Conservation (phyloP, 2,888 invertebrate genomes). For the Meghimatium bilineatum region DNA sequence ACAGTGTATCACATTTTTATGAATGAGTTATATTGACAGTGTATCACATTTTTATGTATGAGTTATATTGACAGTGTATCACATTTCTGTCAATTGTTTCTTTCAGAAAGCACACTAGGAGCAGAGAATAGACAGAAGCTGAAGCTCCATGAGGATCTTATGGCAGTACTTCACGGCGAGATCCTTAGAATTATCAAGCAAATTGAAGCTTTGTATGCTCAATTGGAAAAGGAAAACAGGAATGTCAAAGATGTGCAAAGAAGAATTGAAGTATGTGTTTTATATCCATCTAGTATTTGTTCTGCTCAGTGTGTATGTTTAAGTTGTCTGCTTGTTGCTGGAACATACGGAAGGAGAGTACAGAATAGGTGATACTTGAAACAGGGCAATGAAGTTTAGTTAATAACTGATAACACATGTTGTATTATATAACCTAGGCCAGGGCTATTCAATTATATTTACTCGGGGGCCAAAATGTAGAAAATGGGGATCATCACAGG, state of each 20-base stretch:
- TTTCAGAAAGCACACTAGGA: constrained; percentile 11
- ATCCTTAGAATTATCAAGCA: constrained; percentile 64
- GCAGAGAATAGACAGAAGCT: constrained; percentile 33
- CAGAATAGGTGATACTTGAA: too few species aligned
- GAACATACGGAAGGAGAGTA: too few species aligned
- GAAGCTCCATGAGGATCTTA: constrained; percentile 48
- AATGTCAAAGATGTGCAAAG: constrained; percentile 1
- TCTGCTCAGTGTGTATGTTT: background rate
- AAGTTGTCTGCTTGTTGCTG: too few species aligned
- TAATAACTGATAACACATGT: too few species aligned
- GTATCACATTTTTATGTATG: too few species aligned
- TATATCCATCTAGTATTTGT: background rate
- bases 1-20: too few species aligned
- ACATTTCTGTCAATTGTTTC: background rate
- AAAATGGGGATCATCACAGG: too few species aligned
- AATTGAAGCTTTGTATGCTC: constrained; percentile 58
- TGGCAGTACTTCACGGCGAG: constrained; percentile 65
- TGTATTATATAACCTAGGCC: too few species aligned
- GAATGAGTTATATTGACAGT: too few species aligned
- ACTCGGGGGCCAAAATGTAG: too few species aligned
- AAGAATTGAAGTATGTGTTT: constrained; percentile 34
- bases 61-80: background rate
- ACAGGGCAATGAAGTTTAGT: too few species aligned
- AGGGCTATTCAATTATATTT: too few species aligned
- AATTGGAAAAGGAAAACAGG: constrained; percentile 32